A percentile compares a stretch with the other conserved stretches of the same genome.
Evolutionary conservation across 2,888 invertebrate species (phyloP).

Genomic region (Caenorhabditis sp.): DNA sequence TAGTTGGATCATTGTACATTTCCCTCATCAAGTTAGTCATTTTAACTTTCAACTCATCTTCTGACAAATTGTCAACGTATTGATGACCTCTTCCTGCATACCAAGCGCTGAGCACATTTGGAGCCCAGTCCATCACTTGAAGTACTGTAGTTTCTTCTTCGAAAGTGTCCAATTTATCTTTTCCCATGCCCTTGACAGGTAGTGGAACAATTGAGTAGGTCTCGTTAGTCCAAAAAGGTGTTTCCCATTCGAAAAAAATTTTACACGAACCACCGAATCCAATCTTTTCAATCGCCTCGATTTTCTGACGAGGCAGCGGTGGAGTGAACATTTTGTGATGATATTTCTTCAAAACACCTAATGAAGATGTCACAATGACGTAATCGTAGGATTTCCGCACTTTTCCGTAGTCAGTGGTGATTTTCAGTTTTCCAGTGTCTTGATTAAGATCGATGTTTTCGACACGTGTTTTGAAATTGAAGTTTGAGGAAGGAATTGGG

Average conservation of each 20-base stretch:
- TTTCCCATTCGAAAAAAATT: slow-evolving; percentile 62
- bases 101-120: slow-evolving; percentile 60
- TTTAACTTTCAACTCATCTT: slow-evolving; percentile 47
- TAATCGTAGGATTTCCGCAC: slow-evolving; percentile 52
- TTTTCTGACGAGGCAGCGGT: slow-evolving; percentile 49
- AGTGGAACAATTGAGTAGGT: slow-evolving; percentile 56
- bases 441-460: slow-evolving; percentile 43
- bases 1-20: slow-evolving; percentile 46
- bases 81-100: slow-evolving; percentile 62
- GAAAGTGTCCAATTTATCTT: slow-evolving; percentile 42
- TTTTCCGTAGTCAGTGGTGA: slow-evolving; percentile 22
- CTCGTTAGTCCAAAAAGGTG: slow-evolving; percentile 59
- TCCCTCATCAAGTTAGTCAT: slow-evolving; percentile 57
- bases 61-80: slow-evolving; percentile 55
- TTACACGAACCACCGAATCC: slow-evolving; percentile 63
- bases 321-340: slow-evolving; percentile 54
- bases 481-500: slow-evolving; percentile 30
- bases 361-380: slow-evolving; percentile 62
- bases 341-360: slow-evolving; percentile 65
- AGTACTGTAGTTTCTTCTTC: slow-evolving; percentile 53
- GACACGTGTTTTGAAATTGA: slow-evolving; percentile 56
- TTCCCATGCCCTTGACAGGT: slow-evolving; percentile 49
- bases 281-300: slow-evolving; percentile 60
- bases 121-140: slow-evolving; percentile 57
- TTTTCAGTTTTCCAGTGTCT: slow-evolving; percentile 9